Evolutionary conservation across 2,113 vertebrate species (phyloP).

Genomic region (Ophthalmolycus amberensis): DNA sequence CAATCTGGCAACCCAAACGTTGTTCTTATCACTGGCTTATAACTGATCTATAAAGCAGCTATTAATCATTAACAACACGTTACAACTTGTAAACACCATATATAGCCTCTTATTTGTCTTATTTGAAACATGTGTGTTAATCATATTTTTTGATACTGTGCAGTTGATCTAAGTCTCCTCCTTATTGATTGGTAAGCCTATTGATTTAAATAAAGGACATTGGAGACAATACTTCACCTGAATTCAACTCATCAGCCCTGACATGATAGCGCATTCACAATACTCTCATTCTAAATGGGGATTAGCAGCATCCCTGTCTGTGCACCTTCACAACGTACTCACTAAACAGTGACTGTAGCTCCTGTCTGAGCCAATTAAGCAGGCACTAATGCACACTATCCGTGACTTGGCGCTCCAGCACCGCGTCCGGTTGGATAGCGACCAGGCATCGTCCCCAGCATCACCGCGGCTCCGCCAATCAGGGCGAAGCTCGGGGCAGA

Average conservation of each 20-base stretch:
- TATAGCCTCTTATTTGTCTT: background rate
- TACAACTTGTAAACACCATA: background rate
- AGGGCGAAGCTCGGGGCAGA: conserved; percentile 68
- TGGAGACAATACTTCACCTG: background rate
- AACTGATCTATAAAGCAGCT: background rate
- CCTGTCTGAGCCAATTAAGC: conserved; percentile 30
- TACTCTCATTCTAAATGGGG: background rate
- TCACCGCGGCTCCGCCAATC: conserved; percentile 80
- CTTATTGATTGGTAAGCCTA: background rate
- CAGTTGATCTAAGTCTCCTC: background rate
- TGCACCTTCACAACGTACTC: conserved; percentile 8
- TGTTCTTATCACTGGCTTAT: background rate
- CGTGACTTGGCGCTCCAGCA: conserved; percentile 54
- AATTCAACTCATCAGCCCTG: background rate
- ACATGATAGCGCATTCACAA: background rate
- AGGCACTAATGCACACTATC: conserved; percentile 11
- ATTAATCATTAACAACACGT: background rate
- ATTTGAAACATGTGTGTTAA: background rate
- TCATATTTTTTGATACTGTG: background rate
- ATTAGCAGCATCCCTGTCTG: conserved; percentile 12
- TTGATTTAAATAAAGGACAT: background rate
- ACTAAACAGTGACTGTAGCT: conserved; percentile 17
- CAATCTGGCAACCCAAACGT: background rate
- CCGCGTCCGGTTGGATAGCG: conserved; percentile 77
- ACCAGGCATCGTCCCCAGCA: conserved; percentile 65